Conservation (phyloP, 2,888 invertebrate genomes). For the Liposcelis brunnea region DNA sequence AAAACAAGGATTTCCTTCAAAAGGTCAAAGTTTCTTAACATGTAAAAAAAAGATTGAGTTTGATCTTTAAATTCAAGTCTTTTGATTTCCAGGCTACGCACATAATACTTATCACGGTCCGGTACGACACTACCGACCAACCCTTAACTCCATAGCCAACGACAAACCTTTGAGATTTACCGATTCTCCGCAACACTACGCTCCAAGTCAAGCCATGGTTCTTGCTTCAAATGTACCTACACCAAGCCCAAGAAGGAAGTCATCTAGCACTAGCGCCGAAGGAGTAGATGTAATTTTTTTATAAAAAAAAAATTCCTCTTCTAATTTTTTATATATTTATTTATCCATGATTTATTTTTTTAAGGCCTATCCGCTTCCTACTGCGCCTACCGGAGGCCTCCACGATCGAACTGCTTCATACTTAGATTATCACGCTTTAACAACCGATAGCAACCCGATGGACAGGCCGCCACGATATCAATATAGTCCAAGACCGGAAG, state of each 20-base stretch:
- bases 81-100: slow-evolving; percentile 46
- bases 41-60: too few relatives aligned
- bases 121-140: slow-evolving; percentile 50
- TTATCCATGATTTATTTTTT: slow-evolving; percentile 2
- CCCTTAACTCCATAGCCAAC: slow-evolving; percentile 8
- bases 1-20: too few relatives aligned
- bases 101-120: slow-evolving; percentile 88
- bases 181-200: slow-evolving; percentile 54
- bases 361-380: slow-evolving; percentile 2
- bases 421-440: not conserved
- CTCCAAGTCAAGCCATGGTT: slow-evolving; percentile 26
- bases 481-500: slow-evolving; percentile 13
- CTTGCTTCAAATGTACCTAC: slow-evolving; percentile 38
- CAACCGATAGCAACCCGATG: not conserved
- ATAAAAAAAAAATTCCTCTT: not conserved
- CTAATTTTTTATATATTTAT: not conserved
- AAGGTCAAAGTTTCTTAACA: too few relatives aligned
- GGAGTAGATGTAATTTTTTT: slow-evolving; percentile 36
- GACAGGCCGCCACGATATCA: not conserved
- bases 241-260: slow-evolving; percentile 54
- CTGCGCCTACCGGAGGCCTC: slow-evolving; percentile 5
- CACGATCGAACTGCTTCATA: slow-evolving; percentile 22
- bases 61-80: not conserved
- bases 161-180: slow-evolving; percentile 49
- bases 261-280: slow-evolving; percentile 48